Evolutionary conservation across 2,797 vertebrate genomes (phyloP).

Genomic region (Tapera naevia): DNA sequence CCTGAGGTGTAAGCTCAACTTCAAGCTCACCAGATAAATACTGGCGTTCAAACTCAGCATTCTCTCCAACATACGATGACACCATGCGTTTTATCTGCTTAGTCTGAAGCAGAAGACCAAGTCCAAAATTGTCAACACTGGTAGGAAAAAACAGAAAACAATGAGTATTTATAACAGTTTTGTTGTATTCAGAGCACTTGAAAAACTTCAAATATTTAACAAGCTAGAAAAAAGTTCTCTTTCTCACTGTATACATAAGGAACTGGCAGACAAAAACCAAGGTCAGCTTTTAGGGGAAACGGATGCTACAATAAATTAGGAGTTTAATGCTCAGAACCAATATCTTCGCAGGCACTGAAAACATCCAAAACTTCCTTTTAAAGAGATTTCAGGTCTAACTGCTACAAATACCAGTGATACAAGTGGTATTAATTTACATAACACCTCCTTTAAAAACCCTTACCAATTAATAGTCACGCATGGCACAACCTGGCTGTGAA

Average conservation of each 20-base stretch:
- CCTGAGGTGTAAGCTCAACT: conserved; percentile 96
- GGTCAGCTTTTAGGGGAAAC: neutral
- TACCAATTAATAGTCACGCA: neutral
- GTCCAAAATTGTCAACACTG: conserved; percentile 96
- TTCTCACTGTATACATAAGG: neutral
- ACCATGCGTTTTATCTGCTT: conserved; percentile 98
- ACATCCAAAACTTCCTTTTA: neutral
- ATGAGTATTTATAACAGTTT: neutral
- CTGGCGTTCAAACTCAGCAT: conserved; percentile 94
- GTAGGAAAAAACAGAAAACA: neutral
- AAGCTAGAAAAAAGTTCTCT: neutral
- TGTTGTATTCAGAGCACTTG: neutral
- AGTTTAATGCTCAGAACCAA: neutral
- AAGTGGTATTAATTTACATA: neutral
- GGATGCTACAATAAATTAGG: neutral
- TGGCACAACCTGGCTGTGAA: neutral
- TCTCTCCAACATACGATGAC: conserved; percentile 95
- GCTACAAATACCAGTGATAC: neutral
- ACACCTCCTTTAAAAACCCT: neutral
- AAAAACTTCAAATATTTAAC: neutral
- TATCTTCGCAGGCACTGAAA: neutral
- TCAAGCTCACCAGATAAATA: conserved; percentile 93
- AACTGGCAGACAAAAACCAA: neutral
- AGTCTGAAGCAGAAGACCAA: conserved; percentile 90
- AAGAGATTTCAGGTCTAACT: neutral